Evolutionary conservation across 2,797 vertebrate genomes (phyloP).

Genomic region (Rallus crepitans): DNA sequence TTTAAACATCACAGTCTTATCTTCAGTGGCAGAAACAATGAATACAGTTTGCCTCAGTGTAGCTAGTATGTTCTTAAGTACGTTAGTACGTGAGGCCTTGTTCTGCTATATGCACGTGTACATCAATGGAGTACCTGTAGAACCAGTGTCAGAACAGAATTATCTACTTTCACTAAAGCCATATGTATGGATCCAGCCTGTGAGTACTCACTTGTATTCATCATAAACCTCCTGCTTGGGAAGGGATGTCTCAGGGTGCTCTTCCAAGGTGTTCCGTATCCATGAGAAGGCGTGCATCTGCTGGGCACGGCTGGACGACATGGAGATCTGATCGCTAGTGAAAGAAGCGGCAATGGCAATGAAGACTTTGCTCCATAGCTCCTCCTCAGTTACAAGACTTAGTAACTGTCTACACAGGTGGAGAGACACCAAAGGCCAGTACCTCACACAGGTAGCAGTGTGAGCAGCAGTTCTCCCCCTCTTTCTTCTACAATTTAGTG

Average conservation of each 20-base stretch:
- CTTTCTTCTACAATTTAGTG: background rate
- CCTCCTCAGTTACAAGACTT: background rate
- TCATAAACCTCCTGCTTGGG: conserved; percentile 99
- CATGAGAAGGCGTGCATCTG: conserved; percentile 97
- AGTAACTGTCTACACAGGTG: background rate
- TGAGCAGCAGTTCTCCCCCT: background rate
- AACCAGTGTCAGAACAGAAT: background rate
- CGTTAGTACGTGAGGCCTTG: rapidly evolving
- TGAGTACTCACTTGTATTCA: conserved; percentile 93
- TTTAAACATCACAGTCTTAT: background rate
- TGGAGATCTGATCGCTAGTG: conserved; percentile 89
- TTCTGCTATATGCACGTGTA: background rate
- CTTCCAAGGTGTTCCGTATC: conserved; percentile 97
- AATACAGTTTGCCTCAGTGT: background rate
- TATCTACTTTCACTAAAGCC: background rate
- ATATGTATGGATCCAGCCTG: rapidly evolving
- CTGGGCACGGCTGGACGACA: conserved; percentile 95
- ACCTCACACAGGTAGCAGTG: background rate
- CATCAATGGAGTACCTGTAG: background rate
- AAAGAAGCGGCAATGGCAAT: background rate
- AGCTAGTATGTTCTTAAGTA: background rate
- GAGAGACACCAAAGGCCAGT: background rate
- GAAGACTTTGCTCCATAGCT: background rate
- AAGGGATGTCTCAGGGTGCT: conserved; percentile 96
- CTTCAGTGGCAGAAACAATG: background rate